phyloP scores from a whole-genome alignment of 1,140 invertebrate species.

The Acyrthosiphon pisum region DNA sequence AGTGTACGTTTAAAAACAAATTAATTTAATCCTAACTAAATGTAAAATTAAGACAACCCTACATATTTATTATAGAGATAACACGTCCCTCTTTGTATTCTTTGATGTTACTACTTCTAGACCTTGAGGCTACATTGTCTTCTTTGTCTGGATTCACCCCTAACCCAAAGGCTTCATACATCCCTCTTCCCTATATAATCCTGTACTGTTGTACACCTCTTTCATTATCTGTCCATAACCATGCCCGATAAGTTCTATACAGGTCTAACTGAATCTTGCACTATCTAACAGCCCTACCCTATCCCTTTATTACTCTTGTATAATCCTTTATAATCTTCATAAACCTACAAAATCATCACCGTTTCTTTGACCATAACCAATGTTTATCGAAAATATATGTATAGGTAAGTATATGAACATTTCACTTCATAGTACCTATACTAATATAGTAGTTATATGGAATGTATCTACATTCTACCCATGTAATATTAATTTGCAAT shows the following conservation, averaged over 20 bases:
- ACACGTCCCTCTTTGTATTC: not conserved
- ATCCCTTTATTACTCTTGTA: not conserved
- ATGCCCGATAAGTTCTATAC: constrained; percentile 1
- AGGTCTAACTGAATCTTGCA: not conserved
- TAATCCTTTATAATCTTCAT: not conserved
- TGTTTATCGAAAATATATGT: too few species aligned
- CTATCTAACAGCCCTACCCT: not conserved
- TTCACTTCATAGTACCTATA: not conserved
- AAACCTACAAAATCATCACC: not conserved
- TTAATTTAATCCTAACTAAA: not conserved
- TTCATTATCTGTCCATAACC: constrained; percentile 39
- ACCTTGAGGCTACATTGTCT: not conserved
- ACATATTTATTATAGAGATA: not conserved
- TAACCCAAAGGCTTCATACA: not conserved
- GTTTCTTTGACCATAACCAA: not conserved
- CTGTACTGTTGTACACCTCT: not conserved
- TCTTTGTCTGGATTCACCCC: constrained; percentile 31
- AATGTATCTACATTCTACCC: not conserved
- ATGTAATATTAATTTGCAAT: not conserved
- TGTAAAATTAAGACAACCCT: not conserved
- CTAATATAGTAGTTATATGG: not conserved
- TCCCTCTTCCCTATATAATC: not conserved
- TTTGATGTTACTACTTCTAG: constrained; percentile 23
- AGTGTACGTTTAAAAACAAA: not conserved
- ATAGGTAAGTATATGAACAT: not conserved